Evolutionary conservation across 2,113 vertebrate genomes (phyloP), one percentile per base, ranked within the genome.

Genomic region (Tamias sibiricus): DNA sequence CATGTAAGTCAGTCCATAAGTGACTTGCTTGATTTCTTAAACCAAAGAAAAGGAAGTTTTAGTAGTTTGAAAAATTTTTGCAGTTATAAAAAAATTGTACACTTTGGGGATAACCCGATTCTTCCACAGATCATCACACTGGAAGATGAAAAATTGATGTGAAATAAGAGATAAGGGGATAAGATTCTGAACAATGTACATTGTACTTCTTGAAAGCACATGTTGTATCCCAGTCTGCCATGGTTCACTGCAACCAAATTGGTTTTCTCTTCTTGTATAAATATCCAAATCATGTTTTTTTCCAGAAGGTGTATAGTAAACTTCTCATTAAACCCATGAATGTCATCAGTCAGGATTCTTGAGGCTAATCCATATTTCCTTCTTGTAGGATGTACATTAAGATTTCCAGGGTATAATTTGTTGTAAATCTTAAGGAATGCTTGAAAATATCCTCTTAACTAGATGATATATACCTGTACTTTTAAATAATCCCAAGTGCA

Each of bases 81-180:
- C 71, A 91, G 71, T 71, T 93, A 90, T 59, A 97, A 96, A 97
- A 81, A 95, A 90, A 85, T 85, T 20, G 77, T 47, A 66, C 54
- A 79, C 66, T 90, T 95, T 97, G 95, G 19, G 54, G 92, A 88
- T 95, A 97, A 96, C 95, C 85, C 0, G 20, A 95, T 74, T 96
- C 96, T 95, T 97, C 90, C 87, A 98, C 96, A 98, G 97, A 97
- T 98, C 96, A 98, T 95, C 97, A 97, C 87, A 88, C 96, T 95
- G 86, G 96, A 97, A 94, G 96, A 96, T 97, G 96, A 97, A 95
- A 97, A 97, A 95, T 57, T 96, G 95, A 97, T 95, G 88, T 90
- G 96, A 85, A 95, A 77, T 64, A 80, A 74, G 68, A 95, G 92
- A 95, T 93, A 92, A 82, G n/a, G 82, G 84, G 81, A 95, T 85